A percentile compares a stretch with the other conserved stretches of the same genome.
These are phyloP conservation scores for Dreissena polymorpha DNA, from an alignment of 1,140 invertebrate genomes.

Conservation along the genomic window DNA sequence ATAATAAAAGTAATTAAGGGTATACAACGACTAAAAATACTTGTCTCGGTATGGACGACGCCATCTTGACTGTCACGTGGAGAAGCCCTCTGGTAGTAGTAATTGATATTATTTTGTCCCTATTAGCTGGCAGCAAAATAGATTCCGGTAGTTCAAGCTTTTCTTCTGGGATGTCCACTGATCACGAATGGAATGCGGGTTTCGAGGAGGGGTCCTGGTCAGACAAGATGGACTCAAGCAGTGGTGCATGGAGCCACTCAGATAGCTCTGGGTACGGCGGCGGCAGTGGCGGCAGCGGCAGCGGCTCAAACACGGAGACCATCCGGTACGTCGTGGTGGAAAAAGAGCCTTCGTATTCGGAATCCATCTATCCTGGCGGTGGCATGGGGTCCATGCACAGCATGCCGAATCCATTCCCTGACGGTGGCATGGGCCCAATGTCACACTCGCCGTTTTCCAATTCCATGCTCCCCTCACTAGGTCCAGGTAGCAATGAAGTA, in stretches of 20 bases:
- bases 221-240: constrained; percentile 5
- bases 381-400: no score
- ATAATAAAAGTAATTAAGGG: no score
- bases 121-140: not conserved
- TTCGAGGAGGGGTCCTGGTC: constrained; percentile 18
- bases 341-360: no score
- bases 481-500: not conserved
- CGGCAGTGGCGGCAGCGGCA: not conserved
- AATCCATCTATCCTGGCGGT: no score
- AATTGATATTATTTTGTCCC: not conserved
- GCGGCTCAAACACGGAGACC: not conserved
- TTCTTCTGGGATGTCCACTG: constrained; percentile 8
- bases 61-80: no score
- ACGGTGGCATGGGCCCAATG: not conserved
- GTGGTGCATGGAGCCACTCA: not conserved
- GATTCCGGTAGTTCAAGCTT: not conserved
- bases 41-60: not conserved
- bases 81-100: not conserved
- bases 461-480: not conserved
- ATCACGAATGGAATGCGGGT: constrained; percentile 20
- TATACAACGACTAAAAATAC: no score
- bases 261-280: not conserved
- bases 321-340: no score
- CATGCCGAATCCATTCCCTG: constrained; percentile 11
- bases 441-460: not conserved